Evolutionary conservation across 2,113 vertebrate genomes (phyloP).

Genomic region (Syngnathus scovelli): DNA sequence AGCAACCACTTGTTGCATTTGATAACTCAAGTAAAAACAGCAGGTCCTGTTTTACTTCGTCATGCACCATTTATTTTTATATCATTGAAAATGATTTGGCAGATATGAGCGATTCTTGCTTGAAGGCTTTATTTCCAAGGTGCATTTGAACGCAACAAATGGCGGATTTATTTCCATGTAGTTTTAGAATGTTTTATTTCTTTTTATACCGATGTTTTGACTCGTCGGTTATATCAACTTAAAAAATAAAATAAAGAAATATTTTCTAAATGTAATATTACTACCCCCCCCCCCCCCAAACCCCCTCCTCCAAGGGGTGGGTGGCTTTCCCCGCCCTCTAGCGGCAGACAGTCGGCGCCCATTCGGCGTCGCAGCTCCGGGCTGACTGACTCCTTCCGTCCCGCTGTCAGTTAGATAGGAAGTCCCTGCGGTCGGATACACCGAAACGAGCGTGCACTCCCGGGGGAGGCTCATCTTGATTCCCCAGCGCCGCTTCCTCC

Average conservation of each 20-base stretch:
- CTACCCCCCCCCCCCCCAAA: not conserved
- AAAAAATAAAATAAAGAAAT: not conserved
- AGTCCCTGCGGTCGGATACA: slow-evolving; percentile 44
- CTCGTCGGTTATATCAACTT: too few species aligned
- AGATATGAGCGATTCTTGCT: not conserved
- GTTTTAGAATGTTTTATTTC: not conserved
- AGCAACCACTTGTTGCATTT: not conserved
- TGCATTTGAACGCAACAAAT: slow-evolving; percentile 24
- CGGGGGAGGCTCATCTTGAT: slow-evolving; percentile 17
- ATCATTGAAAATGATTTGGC: not conserved
- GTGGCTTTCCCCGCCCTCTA: slow-evolving; percentile 45
- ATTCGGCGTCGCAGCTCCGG: slow-evolving; percentile 38
- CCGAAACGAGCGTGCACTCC: slow-evolving; percentile 3
- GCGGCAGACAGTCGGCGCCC: slow-evolving; percentile 35
- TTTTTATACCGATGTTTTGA: not conserved
- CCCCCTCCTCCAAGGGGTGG: not conserved
- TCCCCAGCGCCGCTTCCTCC: slow-evolving; percentile 19
- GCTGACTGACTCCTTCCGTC: slow-evolving; percentile 14
- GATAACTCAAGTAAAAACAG: not conserved
- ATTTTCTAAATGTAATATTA: too few species aligned
- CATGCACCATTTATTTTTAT: not conserved
- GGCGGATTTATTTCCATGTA: not conserved
- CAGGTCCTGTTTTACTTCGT: too few species aligned
- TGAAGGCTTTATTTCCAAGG: slow-evolving; percentile 22
- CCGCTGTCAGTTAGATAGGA: slow-evolving; percentile 44